These are phyloP conservation scores for Callionymus lyra DNA, from an alignment of 2,113 vertebrate species.

Conservation along the genomic window DNA sequence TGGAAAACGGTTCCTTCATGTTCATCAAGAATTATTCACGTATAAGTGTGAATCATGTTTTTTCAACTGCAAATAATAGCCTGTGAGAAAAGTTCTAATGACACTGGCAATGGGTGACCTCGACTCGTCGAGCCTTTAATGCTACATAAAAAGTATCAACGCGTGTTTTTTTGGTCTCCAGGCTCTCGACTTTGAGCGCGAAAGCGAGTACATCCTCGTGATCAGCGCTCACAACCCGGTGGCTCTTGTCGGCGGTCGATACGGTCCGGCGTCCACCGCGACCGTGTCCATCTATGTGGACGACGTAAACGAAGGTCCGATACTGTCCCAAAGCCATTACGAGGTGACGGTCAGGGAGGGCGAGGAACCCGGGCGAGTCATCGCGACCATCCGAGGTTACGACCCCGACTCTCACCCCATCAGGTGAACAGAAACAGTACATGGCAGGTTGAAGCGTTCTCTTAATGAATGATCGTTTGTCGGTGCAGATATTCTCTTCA, in stretches of 20 bases:
- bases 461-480: neutral
- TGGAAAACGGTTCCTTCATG: too few species aligned
- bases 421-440: conserved; percentile 36
- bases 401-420: conserved; percentile 72
- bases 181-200: conserved; percentile 71
- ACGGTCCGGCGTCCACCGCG: conserved; percentile 67
- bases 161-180: conserved; percentile 24
- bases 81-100: too few species aligned
- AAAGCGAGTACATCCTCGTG: conserved; percentile 68
- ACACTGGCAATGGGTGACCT: neutral
- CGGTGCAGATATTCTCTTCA: conserved; percentile 67
- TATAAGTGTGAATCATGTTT: neutral
- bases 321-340: conserved; percentile 65
- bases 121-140: too few species aligned
- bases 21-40: too few species aligned
- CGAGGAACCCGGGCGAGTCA: conserved; percentile 63
- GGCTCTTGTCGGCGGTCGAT: conserved; percentile 64
- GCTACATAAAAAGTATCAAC: too few species aligned
- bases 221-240: conserved; percentile 66
- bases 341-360: conserved; percentile 68
- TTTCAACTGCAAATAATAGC: too few species aligned
- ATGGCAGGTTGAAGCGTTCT: too few species aligned
- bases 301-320: conserved; percentile 69
- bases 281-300: conserved; percentile 66
- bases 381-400: conserved; percentile 66